Evolutionary conservation across 2,797 vertebrate species (phyloP), one percentile per base, ranked within the genome.

Genomic region (Acanthurus leucopareius): DNA sequence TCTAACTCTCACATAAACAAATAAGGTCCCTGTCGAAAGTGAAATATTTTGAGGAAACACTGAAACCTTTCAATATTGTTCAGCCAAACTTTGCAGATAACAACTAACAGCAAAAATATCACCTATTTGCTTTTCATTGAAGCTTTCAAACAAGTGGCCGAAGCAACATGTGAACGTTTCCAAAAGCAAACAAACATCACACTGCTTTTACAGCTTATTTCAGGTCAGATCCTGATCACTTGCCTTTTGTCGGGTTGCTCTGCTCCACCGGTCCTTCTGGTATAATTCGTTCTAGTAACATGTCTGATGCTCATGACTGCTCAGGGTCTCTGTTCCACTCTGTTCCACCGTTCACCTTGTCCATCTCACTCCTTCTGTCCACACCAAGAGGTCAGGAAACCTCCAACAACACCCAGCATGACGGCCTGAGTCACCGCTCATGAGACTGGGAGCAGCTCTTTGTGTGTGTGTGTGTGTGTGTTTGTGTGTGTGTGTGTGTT

Each of bases 371-470:
- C 49, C 65, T 73, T 64, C 65, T 67, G 76, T 75, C 78, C 47
- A 28, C 65, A 47, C 20, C 38, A 15, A 74, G 58, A 47, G 73
- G 71, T 80, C 86, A 82, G 86, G 83, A 90, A 88, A 70, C 87
- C 83, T 80, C 67, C 84, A 73, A 38, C 80, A 77, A 85, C 87
- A 82, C 80, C 84, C 80, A 60, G 47, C 75, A 75, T 53, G 74
- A 75, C 53, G 71, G 49, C 69, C 67, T 90, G 87, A 94, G 83
- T 92, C 91, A 90, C 80, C 15, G 10, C 85, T 70, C 69, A 73
- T 80, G 69, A 84, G 70, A 45, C 75, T 48, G 28, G 75, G 87
- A 83, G 81, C 81, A 85, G 82, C 59, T 15, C 32, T 71, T 4
- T 63, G 49, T 35, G 47, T 25, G 66, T 38, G 68, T 65, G 48